These are phyloP conservation scores for Trididemnum nubilum DNA, from an alignment of 23 tunicate species.

Conservation along the genomic window DNA sequence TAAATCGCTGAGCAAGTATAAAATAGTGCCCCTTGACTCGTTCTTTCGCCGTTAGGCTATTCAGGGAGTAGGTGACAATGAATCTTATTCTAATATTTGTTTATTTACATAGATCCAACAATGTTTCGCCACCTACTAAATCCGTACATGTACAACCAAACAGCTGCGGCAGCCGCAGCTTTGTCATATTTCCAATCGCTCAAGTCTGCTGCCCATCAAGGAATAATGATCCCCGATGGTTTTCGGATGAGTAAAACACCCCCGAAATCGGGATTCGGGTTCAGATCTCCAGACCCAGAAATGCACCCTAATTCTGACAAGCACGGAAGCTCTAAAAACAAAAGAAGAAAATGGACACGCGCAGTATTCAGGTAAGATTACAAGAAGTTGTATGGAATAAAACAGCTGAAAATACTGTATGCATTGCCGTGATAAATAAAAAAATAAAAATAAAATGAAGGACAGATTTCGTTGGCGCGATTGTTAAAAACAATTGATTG, in stretches of 20 bases:
- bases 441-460: too few species aligned
- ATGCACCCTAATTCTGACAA: not conserved
- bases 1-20: too few species aligned
- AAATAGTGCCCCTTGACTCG: too few species aligned
- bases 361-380: slow-evolving; percentile 65
- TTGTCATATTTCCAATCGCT: not conserved
- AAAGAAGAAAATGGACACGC: slow-evolving; percentile 68
- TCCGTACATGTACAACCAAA: slow-evolving; percentile 1
- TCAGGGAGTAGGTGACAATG: too few species aligned
- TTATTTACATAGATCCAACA: slow-evolving; percentile 32
- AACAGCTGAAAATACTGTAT: too few species aligned
- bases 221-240: not conserved
- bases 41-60: too few species aligned
- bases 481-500: too few species aligned
- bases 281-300: not conserved
- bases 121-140: slow-evolving; percentile 1
- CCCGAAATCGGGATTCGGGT: not conserved
- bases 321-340: slow-evolving; percentile 5
- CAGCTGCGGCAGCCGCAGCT: slow-evolving; percentile 6
- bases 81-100: too few species aligned
- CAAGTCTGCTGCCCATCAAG: not conserved
- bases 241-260: not conserved
- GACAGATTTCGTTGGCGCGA: too few species aligned
- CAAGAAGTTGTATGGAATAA: too few species aligned
- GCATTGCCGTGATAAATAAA: too few species aligned